phyloP scores from a whole-genome alignment of 53 echinoderm and acorn worm species.

The Temnopleurus reevesii region DNA sequence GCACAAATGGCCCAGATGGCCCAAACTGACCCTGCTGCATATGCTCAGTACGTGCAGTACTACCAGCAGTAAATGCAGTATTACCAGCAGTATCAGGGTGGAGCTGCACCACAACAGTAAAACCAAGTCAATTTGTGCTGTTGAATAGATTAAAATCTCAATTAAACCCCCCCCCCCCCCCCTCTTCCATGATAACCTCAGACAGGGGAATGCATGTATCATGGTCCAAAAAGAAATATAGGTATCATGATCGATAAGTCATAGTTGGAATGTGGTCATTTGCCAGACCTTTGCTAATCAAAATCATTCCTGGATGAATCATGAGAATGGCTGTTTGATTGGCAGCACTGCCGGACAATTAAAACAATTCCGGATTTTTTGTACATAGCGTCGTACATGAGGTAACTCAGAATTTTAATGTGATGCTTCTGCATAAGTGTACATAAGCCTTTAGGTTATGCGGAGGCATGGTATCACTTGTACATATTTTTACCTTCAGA shows the following conservation, averaged over 20 bases:
- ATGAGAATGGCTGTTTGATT: neutral
- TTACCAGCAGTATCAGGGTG: slow-evolving; percentile 82
- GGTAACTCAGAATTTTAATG: neutral
- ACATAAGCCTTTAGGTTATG: neutral
- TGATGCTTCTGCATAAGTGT: neutral
- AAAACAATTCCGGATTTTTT: neutral
- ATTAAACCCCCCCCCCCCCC: no score
- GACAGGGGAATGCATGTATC: no score
- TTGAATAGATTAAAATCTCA: no score
- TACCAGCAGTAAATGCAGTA: slow-evolving; percentile 93
- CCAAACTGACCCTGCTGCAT: slow-evolving; percentile 77
- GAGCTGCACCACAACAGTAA: neutral
- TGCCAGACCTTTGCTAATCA: neutral
- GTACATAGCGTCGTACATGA: neutral
- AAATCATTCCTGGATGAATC: neutral
- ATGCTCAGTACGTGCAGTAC: slow-evolving; percentile 90
- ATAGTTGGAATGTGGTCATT: no score
- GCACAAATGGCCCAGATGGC: slow-evolving; percentile 61
- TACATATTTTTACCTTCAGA: slow-evolving; percentile 26
- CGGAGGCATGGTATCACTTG: neutral
- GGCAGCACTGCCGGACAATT: neutral
- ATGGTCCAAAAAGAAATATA: no score
- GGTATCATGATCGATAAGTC: no score
- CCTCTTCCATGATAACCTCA: no score
- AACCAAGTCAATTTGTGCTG: no score